Evolutionary conservation across 2,888 invertebrate species (phyloP).

Genomic region (Osedax fenrisi): DNA sequence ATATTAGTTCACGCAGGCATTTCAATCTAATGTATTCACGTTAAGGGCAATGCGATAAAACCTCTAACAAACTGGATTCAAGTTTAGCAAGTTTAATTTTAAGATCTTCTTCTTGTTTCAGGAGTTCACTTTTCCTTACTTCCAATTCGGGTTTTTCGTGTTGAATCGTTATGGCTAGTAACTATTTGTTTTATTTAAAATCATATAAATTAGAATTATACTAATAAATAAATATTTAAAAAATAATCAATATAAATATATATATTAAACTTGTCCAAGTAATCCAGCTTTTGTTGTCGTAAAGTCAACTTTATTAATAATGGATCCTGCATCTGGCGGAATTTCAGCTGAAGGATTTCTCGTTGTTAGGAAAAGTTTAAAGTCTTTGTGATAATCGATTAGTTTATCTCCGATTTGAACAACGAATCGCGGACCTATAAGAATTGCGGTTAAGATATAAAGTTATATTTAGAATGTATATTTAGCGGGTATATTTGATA

Average conservation of each 20-base stretch:
- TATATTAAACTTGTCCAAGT: constrained; percentile 57
- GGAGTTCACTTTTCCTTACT: constrained; percentile 65
- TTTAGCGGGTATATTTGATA: too few relatives aligned
- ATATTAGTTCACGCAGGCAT: too few relatives aligned
- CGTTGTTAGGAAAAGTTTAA: constrained; percentile 61
- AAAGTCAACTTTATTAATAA: constrained; percentile 63
- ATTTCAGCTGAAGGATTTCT: constrained; percentile 55
- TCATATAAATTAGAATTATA: background rate
- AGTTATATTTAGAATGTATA: too few relatives aligned
- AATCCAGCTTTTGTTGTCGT: constrained; percentile 66
- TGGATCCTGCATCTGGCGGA: constrained; percentile 57
- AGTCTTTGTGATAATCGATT: constrained; percentile 65
- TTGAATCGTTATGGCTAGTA: constrained; percentile 52
- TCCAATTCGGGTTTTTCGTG: constrained; percentile 68
- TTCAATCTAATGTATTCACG: too few relatives aligned
- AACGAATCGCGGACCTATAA: constrained; percentile 58
- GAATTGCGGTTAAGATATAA: too few relatives aligned
- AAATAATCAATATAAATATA: background rate
- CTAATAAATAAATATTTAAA: background rate
- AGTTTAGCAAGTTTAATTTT: constrained; percentile 73
- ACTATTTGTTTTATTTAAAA: constrained; percentile 6
- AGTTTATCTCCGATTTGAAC: constrained; percentile 62
- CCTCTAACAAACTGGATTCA: constrained; percentile 67
- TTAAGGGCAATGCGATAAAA: too few relatives aligned
- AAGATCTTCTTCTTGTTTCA: constrained; percentile 72